Percentiles rank a stretch among this genome's conserved stretches.
phyloP scores from a whole-genome alignment of 2,797 vertebrate genomes.

The Tiaroga cobitis region DNA sequence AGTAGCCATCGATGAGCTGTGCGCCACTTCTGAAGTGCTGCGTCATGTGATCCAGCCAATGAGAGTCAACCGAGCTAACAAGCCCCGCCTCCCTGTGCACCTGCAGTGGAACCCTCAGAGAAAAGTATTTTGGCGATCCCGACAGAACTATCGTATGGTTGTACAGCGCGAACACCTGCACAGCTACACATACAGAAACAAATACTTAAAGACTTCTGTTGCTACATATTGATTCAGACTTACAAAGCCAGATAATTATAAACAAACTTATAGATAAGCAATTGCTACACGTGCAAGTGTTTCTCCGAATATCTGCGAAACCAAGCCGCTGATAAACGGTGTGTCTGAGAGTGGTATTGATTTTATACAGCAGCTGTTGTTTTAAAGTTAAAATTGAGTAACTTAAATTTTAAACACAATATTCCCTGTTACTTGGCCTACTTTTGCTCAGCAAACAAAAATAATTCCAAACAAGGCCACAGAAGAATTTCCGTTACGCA shows the following conservation, averaged over 20 bases:
- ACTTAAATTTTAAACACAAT: not conserved
- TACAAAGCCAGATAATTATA: not conserved
- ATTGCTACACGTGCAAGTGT: not conserved
- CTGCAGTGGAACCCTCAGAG: conserved; percentile 88
- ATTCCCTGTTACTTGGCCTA: not conserved
- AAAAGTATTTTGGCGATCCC: conserved; percentile 84
- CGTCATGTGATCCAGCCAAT: conserved; percentile 97
- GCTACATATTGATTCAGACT: not conserved
- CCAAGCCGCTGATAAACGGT: no score
- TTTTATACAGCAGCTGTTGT: not conserved
- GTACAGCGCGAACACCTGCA: conserved; percentile 90
- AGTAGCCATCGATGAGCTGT: conserved; percentile 87
- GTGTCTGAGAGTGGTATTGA: no score
- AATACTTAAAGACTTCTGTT: not conserved
- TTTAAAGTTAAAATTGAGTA: not conserved
- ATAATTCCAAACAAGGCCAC: not conserved
- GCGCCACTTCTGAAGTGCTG: conserved; percentile 95
- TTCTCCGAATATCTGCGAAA: not conserved
- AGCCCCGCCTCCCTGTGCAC: conserved; percentile 85
- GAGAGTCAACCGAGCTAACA: conserved; percentile 85
- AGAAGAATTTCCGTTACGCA: not conserved
- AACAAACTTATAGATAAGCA: not conserved
- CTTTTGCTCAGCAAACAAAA: not conserved
- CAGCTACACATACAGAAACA: conserved; percentile 67
- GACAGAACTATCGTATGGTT: conserved; percentile 84